phyloP scores from a whole-genome alignment of 1,140 invertebrate species.

The Lepidostoma basale region DNA sequence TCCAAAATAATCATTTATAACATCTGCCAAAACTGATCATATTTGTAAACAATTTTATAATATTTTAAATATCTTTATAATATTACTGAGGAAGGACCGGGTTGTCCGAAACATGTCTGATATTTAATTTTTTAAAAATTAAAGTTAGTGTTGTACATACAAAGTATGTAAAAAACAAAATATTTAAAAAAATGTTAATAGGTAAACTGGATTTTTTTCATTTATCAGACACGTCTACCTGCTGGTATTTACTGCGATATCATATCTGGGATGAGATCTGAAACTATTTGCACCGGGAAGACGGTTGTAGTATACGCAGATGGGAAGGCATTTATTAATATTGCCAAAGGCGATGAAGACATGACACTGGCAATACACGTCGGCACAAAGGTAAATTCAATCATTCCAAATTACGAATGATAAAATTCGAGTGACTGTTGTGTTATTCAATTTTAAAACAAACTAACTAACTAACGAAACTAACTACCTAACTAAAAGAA shows the following conservation, averaged over 20 bases:
- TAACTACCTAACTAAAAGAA: too few species aligned
- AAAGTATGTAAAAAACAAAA: too few species aligned
- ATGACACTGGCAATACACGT: conserved; percentile 29
- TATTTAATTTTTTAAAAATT: too few species aligned
- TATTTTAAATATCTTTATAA: too few species aligned
- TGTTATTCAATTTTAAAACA: not conserved
- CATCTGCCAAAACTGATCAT: too few species aligned
- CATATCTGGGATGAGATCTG: conserved; percentile 70
- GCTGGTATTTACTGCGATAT: conserved; percentile 85
- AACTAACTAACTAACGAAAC: not conserved
- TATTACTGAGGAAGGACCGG: too few species aligned
- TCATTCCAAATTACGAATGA: not conserved
- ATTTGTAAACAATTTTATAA: too few species aligned
- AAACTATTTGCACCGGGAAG: conserved; percentile 73
- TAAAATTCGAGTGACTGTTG: not conserved
- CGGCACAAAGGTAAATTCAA: conserved; percentile 30
- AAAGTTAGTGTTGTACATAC: too few species aligned
- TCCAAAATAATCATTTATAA: too few species aligned
- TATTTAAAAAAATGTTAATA: too few species aligned
- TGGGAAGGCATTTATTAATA: conserved; percentile 52
- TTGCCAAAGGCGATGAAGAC: not conserved
- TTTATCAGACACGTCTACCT: conserved; percentile 70
- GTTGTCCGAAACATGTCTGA: too few species aligned
- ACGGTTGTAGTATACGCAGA: conserved; percentile 66
- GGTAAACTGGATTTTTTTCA: too few species aligned